These are phyloP conservation scores for Pelodiscus sinensis DNA, from an alignment of 2,113 vertebrate species.

Conservation along the genomic window DNA sequence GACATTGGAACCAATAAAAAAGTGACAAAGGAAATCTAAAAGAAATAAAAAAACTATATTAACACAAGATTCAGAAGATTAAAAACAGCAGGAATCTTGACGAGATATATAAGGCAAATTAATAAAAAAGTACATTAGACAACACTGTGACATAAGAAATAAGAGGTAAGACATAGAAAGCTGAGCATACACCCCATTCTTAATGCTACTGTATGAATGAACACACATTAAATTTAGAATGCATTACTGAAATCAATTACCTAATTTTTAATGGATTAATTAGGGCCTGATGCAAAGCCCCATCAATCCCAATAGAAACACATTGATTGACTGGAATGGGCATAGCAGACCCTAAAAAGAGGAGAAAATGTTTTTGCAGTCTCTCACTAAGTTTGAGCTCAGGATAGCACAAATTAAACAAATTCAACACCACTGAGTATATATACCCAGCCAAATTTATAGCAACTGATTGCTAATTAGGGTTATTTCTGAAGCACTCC, in stretches of 20 bases:
- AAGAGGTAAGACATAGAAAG: background rate
- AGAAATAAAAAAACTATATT: background rate
- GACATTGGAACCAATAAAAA: background rate
- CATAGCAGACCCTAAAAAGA: background rate
- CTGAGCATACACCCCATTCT: background rate
- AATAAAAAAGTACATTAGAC: background rate
- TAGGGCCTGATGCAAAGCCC: accelerated
- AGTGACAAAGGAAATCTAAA: background rate
- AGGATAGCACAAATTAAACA: background rate
- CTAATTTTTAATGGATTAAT: accelerated
- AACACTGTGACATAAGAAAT: background rate
- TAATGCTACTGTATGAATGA: background rate
- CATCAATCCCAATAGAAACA: accelerated
- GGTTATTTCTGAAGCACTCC: conserved; percentile 66
- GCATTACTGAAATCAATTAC: background rate
- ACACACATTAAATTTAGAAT: accelerated
- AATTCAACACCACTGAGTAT: conserved; percentile 50
- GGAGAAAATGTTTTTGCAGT: accelerated
- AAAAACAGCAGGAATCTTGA: background rate
- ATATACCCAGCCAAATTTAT: conserved; percentile 56
- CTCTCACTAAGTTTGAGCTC: background rate
- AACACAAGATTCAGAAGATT: background rate
- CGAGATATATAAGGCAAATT: background rate
- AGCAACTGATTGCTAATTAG: conserved; percentile 72
- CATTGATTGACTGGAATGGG: background rate